Conservation (phyloP, 1,140 invertebrate species). For the Chelonus insularis region DNA sequence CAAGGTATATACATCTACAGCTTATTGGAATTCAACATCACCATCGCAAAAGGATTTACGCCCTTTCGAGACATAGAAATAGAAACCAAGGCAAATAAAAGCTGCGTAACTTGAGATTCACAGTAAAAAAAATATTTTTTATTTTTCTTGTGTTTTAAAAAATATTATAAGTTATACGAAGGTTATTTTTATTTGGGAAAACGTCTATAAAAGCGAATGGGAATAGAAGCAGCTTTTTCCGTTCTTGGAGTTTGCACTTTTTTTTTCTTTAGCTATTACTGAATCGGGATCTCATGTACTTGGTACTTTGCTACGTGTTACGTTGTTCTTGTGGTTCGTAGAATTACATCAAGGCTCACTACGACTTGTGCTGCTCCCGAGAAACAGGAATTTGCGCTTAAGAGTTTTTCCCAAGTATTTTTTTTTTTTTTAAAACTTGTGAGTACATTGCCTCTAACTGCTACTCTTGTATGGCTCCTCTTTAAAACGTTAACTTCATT, state of each 20-base stretch:
- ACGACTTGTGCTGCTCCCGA: conserved; percentile 27
- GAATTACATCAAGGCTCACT: conserved; percentile 33
- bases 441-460: too few relatives aligned
- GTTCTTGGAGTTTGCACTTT: conserved; percentile 1
- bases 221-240: background rate
- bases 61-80: conserved; percentile 4
- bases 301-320: conserved; percentile 35
- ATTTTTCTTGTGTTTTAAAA: background rate
- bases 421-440: too few relatives aligned
- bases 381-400: conserved; percentile 44
- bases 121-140: background rate
- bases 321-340: conserved; percentile 38
- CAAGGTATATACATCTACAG: conserved; percentile 7
- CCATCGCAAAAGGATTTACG: conserved; percentile 5
- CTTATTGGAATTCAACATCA: background rate
- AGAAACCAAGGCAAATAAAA: conserved; percentile 1
- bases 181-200: background rate
- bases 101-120: background rate
- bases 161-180: background rate
- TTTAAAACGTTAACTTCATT: too few relatives aligned
- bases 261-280: conserved; percentile 10
- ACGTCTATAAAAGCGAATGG: background rate
- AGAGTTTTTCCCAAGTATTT: conserved; percentile 16
- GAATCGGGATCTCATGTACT: conserved; percentile 8
- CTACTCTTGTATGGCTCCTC: too few relatives aligned